Conservation (phyloP, 2,888 invertebrate genomes). For the Mythimna impura region DNA sequence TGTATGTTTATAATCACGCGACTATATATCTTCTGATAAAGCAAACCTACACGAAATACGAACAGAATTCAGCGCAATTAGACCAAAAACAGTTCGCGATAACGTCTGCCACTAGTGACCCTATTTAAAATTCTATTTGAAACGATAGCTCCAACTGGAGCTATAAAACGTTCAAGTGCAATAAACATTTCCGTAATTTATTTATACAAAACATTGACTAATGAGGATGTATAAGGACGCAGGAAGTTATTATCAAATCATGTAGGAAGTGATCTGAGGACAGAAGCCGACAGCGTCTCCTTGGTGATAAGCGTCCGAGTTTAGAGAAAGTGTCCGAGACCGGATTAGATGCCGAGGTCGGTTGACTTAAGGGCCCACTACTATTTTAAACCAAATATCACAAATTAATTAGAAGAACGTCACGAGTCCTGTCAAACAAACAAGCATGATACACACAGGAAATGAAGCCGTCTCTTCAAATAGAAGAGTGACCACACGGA, state of each 20-base stretch:
- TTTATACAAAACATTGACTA: conserved; percentile 81
- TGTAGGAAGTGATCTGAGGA: conserved; percentile 84
- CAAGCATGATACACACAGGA: conserved; percentile 39
- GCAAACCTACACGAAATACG: conserved; percentile 51
- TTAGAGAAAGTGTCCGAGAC: conserved; percentile 55
- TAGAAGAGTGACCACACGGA: conserved; percentile 47
- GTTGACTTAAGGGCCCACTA: not conserved
- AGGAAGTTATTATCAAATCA: conserved; percentile 89
- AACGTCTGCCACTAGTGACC: conserved; percentile 73
- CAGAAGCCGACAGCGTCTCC: conserved; percentile 63
- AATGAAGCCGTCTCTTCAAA: conserved; percentile 46
- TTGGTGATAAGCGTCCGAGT: conserved; percentile 60
- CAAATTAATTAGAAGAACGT: conserved; percentile 5
- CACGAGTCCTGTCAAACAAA: conserved; percentile 3
- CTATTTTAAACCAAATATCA: not conserved
- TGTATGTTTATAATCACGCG: conserved; percentile 66
- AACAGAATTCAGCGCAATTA: conserved; percentile 54
- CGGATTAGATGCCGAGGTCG: conserved; percentile 30
- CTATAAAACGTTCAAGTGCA: conserved; percentile 76
- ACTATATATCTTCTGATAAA: conserved; percentile 46
- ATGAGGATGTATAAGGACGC: conserved; percentile 85
- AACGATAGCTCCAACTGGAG: conserved; percentile 68
- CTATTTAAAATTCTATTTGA: conserved; percentile 80
- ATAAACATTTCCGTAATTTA: conserved; percentile 80
- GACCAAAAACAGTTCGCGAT: conserved; percentile 60